A percentile compares a stretch with the other conserved stretches of the same genome.
Evolutionary conservation across 2,888 invertebrate genomes (phyloP).

Genomic region (Aphrophora alni): DNA sequence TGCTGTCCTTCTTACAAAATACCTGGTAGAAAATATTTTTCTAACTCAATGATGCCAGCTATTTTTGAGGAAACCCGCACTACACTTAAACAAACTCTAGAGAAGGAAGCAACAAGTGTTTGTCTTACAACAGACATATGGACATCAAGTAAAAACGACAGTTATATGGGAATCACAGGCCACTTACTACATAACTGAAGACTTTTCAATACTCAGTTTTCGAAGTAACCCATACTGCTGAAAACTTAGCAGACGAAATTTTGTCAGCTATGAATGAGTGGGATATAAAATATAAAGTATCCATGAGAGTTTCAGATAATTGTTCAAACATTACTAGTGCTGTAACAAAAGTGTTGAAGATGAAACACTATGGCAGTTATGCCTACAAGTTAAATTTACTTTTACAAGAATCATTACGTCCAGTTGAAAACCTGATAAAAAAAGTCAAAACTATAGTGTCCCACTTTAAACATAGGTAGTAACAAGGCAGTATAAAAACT

Average conservation of each 20-base stretch:
- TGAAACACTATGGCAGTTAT: constrained; percentile 47
- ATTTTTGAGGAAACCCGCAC: constrained; percentile 6
- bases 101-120: constrained; percentile 24
- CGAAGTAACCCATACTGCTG: constrained; percentile 48
- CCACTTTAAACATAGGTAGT: constrained; percentile 19
- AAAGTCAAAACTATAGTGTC: constrained; percentile 10
- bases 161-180: constrained; percentile 50
- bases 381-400: constrained; percentile 16
- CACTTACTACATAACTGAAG: constrained; percentile 50
- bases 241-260: constrained; percentile 49
- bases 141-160: constrained; percentile 52
- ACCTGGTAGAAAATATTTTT: constrained; percentile 25
- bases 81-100: neutral
- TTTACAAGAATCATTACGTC: constrained; percentile 6
- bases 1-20: constrained; percentile 14
- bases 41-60: constrained; percentile 11
- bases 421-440: neutral
- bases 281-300: constrained; percentile 50
- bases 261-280: constrained; percentile 49
- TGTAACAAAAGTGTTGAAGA: constrained; percentile 39
- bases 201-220: constrained; percentile 49
- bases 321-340: constrained; percentile 37
- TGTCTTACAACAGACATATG: constrained; percentile 53
- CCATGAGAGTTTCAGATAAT: constrained; percentile 49
- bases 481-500: neutral